phyloP scores from a whole-genome alignment of 2,888 invertebrate species.

The Mamestra brassicae region DNA sequence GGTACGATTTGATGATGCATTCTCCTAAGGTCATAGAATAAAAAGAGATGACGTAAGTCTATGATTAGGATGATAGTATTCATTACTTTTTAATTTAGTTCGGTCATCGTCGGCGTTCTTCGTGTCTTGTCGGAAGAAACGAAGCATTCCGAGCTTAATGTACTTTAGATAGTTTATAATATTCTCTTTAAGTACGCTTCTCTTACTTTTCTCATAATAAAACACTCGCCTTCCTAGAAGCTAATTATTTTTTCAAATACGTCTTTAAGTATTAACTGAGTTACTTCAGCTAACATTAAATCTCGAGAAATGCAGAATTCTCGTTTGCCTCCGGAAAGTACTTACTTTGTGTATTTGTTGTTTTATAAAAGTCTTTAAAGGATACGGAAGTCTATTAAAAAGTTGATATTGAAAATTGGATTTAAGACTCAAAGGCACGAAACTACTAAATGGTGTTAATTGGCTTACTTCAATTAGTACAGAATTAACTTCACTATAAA shows the following conservation, averaged over 20 bases:
- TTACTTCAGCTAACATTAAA: slow-evolving; percentile 34
- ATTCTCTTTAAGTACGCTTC: slow-evolving; percentile 45
- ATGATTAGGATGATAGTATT: slow-evolving; percentile 66
- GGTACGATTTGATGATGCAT: slow-evolving; percentile 79
- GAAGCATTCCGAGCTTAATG: slow-evolving; percentile 50
- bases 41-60: slow-evolving; percentile 60
- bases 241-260: slow-evolving; percentile 52
- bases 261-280: slow-evolving; percentile 36
- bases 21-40: slow-evolving; percentile 72
- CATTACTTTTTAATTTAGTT: slow-evolving; percentile 69
- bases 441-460: slow-evolving; percentile 24
- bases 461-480: slow-evolving; percentile 44
- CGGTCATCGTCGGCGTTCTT: slow-evolving; percentile 53
- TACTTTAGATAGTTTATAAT: slow-evolving; percentile 50
- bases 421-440: neutral
- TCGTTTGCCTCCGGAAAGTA: neutral
- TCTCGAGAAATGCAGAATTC: slow-evolving; percentile 35
- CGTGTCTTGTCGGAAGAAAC: slow-evolving; percentile 33
- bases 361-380: slow-evolving; percentile 1
- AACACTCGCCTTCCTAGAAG: slow-evolving; percentile 33
- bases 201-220: slow-evolving; percentile 30
- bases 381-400: neutral
- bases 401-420: slow-evolving; percentile 23
- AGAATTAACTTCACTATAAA: slow-evolving; percentile 38
- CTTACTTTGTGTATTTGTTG: slow-evolving; percentile 13